These are phyloP conservation scores for Cephus sareptanus DNA, from an alignment of 2,888 invertebrate species.

Conservation along the genomic window DNA sequence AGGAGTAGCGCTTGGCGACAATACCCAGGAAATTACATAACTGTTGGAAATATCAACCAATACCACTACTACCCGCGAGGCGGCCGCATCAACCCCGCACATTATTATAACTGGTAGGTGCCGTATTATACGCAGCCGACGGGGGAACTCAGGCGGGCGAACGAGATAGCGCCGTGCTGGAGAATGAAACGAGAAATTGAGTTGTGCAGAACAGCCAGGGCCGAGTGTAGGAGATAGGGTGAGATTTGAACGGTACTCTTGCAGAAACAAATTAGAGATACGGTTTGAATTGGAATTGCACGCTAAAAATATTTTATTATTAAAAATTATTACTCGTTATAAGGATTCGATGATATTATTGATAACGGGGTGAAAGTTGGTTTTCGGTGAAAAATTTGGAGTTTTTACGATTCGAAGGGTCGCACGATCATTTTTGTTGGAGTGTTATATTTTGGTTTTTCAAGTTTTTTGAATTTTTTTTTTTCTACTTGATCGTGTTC, in stretches of 20 bases:
- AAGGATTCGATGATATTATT: not conserved
- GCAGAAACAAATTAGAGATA: not conserved
- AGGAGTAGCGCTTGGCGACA: constrained; percentile 59
- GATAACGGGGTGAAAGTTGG: not conserved
- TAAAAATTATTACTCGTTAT: not conserved
- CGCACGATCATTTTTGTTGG: too few relatives aligned
- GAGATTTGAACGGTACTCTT: not conserved
- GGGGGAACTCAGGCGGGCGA: constrained; percentile 63
- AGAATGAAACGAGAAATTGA: constrained; percentile 66
- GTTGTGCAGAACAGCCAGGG: constrained; percentile 57
- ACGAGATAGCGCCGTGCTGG: constrained; percentile 62
- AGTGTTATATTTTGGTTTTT: not conserved
- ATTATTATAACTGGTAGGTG: constrained; percentile 64
- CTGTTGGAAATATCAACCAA: constrained; percentile 67
- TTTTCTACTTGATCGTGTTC: constrained; percentile 10
- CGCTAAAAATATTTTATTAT: not conserved
- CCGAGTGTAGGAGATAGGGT: constrained; percentile 24
- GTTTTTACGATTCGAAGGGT: not conserved
- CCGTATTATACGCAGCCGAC: constrained; percentile 63
- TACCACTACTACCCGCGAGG: constrained; percentile 53
- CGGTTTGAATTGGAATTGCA: not conserved
- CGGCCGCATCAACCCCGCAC: constrained; percentile 49
- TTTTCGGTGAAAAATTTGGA: not conserved
- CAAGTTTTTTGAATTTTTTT: not conserved
- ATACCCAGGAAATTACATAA: constrained; percentile 67